Percentiles rank a stretch among this genome's conserved stretches.
Conservation (phyloP, 1,140 invertebrate genomes). For the Triops longicaudatus region DNA sequence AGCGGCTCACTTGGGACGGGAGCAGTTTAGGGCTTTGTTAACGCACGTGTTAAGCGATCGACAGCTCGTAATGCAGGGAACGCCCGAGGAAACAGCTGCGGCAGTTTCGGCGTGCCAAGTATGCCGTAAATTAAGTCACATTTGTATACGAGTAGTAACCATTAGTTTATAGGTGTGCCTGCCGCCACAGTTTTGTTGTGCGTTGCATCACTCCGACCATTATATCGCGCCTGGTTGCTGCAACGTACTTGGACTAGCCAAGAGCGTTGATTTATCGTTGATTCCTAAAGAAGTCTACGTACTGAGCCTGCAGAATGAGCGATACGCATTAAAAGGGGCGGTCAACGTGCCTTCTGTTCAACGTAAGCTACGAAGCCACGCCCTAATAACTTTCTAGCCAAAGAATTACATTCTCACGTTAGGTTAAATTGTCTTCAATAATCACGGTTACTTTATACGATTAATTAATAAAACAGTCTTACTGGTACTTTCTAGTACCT, state of each 20-base stretch:
- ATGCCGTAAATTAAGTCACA: background rate
- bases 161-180: background rate
- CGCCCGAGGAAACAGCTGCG: background rate
- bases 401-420: too few species aligned
- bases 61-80: background rate
- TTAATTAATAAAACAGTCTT: too few species aligned
- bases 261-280: background rate
- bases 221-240: background rate
- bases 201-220: background rate
- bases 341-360: background rate
- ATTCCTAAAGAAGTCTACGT: background rate
- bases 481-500: background rate
- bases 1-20: background rate
- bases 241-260: background rate
- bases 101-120: slow-evolving; percentile 1
- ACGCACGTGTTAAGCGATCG: background rate
- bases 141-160: background rate
- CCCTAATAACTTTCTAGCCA: background rate
- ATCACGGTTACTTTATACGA: too few species aligned
- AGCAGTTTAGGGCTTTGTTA: background rate
- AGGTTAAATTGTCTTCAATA: too few species aligned
- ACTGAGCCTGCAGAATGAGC: background rate
- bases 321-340: background rate
- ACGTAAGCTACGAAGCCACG: background rate
- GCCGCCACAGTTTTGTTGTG: background rate